These are phyloP conservation scores for Merluccius polli DNA, from an alignment of 2,797 vertebrate genomes.

Conservation along the genomic window DNA sequence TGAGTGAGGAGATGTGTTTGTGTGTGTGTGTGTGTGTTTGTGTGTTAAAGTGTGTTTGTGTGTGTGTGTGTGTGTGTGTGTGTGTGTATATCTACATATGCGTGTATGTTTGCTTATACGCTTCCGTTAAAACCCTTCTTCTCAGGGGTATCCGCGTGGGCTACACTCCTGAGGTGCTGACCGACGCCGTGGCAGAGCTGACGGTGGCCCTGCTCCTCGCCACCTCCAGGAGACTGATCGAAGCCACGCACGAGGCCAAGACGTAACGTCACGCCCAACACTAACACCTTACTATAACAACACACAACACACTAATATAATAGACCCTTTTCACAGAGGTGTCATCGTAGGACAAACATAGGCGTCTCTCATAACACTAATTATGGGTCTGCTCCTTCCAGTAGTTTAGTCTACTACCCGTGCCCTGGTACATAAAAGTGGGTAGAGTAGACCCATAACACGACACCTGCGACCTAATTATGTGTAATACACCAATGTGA, in stretches of 20 bases:
- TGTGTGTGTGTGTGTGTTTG: no score
- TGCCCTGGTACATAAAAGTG: neutral
- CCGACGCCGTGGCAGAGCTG: conserved; percentile 73
- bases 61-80: conserved; percentile 7
- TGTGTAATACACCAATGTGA: neutral
- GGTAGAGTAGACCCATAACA: neutral
- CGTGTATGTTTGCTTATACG: neutral
- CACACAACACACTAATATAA: neutral
- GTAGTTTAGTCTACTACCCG: no score
- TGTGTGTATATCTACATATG: neutral
- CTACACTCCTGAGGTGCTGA: conserved; percentile 74
- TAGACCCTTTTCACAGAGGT: neutral
- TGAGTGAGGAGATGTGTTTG: no score
- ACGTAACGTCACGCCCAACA: conserved; percentile 46
- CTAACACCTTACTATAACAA: neutral
- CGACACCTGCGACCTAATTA: neutral
- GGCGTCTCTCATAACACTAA: neutral
- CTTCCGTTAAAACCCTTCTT: neutral
- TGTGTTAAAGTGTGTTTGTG: neutral
- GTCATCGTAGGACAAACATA: neutral
- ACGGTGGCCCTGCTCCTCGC: conserved; percentile 76
- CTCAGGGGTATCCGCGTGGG: conserved; percentile 77
- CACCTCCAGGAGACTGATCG: conserved; percentile 78
- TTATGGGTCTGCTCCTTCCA: neutral
- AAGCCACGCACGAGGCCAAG: conserved; percentile 75